Evolutionary conservation across 2,888 invertebrate species (phyloP).

Genomic region (Oligia fasciuncula): DNA sequence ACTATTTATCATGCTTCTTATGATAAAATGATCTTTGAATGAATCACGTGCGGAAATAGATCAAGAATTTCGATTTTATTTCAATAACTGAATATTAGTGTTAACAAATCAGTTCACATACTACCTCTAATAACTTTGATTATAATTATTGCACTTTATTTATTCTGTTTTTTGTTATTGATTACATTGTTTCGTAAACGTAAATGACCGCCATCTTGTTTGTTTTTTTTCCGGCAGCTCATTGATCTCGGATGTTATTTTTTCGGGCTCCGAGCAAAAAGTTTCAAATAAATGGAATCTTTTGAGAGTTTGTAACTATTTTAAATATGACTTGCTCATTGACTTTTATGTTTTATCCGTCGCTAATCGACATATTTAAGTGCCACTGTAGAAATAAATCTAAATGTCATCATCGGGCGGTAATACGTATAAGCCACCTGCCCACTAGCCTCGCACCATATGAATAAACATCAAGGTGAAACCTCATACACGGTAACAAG

Average conservation of each 20-base stretch:
- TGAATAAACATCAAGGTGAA: conserved; percentile 88
- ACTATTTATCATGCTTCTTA: conserved; percentile 45
- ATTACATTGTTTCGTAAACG: neutral
- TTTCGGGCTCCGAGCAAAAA: conserved; percentile 31
- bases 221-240: conserved; percentile 18
- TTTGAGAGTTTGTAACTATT: neutral
- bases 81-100: neutral
- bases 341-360: conserved; percentile 5
- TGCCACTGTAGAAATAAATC: conserved; percentile 21
- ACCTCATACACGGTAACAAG: conserved; percentile 75
- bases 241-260: conserved; percentile 17
- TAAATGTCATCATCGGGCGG: conserved; percentile 39
- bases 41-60: conserved; percentile 53
- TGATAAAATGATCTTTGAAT: conserved; percentile 36
- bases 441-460: conserved; percentile 81
- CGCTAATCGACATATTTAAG: neutral
- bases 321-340: neutral
- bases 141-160: neutral
- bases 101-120: neutral
- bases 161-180: neutral
- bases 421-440: conserved; percentile 63
- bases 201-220: conserved; percentile 33
- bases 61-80: neutral
- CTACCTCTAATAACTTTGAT: neutral
- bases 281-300: conserved; percentile 34